Conservation (phyloP, 2,888 invertebrate species). For the Rhyacophila evoluta region DNA sequence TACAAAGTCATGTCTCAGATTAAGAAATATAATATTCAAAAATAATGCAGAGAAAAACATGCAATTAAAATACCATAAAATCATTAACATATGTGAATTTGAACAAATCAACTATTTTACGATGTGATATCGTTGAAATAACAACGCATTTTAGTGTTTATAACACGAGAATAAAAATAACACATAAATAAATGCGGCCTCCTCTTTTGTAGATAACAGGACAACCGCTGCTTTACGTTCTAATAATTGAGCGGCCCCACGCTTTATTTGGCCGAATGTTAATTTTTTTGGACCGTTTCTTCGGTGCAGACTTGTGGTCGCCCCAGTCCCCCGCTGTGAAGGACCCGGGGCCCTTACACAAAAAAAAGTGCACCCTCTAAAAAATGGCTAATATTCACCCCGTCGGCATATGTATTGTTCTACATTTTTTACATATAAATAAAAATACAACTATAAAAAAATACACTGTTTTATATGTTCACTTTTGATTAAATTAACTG, state of each 20-base stretch:
- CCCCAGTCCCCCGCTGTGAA: conserved; percentile 34
- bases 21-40: too few relatives aligned
- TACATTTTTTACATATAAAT: too few relatives aligned
- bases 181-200: neutral
- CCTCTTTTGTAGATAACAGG: conserved; percentile 13
- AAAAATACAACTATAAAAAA: too few relatives aligned
- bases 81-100: too few relatives aligned
- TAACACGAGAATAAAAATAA: neutral
- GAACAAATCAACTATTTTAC: neutral
- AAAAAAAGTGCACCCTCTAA: conserved; percentile 11
- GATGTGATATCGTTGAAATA: neutral
- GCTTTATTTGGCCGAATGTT: neutral
- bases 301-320: conserved; percentile 25
- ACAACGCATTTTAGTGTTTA: conserved; percentile 1
- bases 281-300: neutral
- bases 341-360: neutral
- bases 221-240: conserved; percentile 50
- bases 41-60: too few relatives aligned
- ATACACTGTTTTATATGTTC: too few relatives aligned
- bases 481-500: too few relatives aligned
- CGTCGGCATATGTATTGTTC: neutral
- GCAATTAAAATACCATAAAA: too few relatives aligned
- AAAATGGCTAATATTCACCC: conserved; percentile 20
- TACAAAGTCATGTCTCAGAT: too few relatives aligned
- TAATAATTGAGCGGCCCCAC: conserved; percentile 46